Evolutionary conservation across 2,797 vertebrate species (phyloP).

Genomic region (Myotis findleyi): DNA sequence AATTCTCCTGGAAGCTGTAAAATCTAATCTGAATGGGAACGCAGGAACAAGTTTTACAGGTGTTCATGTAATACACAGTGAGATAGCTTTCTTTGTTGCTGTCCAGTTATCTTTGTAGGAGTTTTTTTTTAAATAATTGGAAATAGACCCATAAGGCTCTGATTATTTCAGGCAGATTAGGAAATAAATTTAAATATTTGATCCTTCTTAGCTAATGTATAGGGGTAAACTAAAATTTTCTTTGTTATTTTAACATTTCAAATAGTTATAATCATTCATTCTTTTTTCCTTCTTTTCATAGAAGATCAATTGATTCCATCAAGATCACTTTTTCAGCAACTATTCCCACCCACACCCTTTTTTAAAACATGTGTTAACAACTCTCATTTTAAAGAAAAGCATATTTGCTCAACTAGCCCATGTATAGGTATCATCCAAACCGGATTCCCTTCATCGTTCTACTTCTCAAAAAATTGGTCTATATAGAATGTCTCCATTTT

Average conservation of each 20-base stretch:
- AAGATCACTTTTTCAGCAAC: not conserved
- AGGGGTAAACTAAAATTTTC: not conserved
- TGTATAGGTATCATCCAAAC: not conserved
- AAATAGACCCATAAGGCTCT: slow-evolving; percentile 2
- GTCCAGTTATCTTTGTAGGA: not conserved
- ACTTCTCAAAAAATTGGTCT: not conserved
- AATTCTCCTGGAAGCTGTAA: slow-evolving; percentile 59
- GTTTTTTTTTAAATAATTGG: not conserved
- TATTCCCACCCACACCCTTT: not conserved
- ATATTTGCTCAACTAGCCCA: not conserved
- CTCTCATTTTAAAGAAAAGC: not conserved
- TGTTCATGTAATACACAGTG: not conserved
- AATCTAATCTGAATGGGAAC: slow-evolving; percentile 48
- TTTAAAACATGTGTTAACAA: not conserved
- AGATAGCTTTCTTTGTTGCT: not conserved
- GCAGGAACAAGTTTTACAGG: not conserved
- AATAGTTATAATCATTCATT: not conserved
- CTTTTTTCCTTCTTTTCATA: not conserved
- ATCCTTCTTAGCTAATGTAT: not conserved
- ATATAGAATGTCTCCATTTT: not conserved
- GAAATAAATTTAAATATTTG: not conserved
- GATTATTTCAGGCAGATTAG: not conserved
- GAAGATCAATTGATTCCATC: not conserved
- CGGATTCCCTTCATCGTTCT: not conserved
- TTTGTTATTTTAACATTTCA: slow-evolving; percentile 9